phyloP scores from a whole-genome alignment of 2,113 vertebrate genomes.

The Xiphias gladius region DNA sequence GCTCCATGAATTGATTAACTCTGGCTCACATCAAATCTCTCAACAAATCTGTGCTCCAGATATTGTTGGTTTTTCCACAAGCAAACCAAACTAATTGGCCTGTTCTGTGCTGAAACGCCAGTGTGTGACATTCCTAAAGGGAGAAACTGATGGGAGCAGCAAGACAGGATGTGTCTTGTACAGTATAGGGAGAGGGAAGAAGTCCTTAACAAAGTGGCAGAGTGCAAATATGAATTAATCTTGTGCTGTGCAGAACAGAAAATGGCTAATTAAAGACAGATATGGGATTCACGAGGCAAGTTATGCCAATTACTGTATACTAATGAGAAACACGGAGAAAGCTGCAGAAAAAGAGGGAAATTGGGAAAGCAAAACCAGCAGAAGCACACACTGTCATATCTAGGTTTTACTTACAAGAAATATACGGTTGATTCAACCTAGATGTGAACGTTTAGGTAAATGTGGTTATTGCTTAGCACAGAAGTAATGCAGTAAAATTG shows the following conservation, averaged over 20 bases:
- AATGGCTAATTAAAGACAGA: not conserved
- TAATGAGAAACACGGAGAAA: not conserved
- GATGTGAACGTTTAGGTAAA: too few species aligned
- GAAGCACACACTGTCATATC: not conserved
- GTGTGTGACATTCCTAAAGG: conserved; percentile 56
- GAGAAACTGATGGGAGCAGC: not conserved
- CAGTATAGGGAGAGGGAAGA: not conserved
- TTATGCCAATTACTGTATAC: not conserved
- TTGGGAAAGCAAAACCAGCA: not conserved
- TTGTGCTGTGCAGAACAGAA: not conserved
- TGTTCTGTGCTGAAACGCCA: conserved; percentile 25
- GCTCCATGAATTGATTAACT: not conserved
- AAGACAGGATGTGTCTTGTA: not conserved
- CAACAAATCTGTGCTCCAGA: conserved; percentile 1
- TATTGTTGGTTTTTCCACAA: not conserved
- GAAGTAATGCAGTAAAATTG: too few species aligned
- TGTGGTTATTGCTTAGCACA: too few species aligned
- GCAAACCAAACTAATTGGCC: conserved; percentile 28
- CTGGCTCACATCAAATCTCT: too few species aligned
- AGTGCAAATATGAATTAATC: not conserved
- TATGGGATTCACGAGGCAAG: not conserved
- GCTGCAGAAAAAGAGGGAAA: not conserved
- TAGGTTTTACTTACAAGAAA: too few species aligned
- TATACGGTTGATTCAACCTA: too few species aligned
- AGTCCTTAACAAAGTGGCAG: not conserved